Evolutionary conservation across 2,113 vertebrate species (phyloP), one percentile per base, ranked within the genome.

Genomic region (Todiramphus saurophagus): DNA sequence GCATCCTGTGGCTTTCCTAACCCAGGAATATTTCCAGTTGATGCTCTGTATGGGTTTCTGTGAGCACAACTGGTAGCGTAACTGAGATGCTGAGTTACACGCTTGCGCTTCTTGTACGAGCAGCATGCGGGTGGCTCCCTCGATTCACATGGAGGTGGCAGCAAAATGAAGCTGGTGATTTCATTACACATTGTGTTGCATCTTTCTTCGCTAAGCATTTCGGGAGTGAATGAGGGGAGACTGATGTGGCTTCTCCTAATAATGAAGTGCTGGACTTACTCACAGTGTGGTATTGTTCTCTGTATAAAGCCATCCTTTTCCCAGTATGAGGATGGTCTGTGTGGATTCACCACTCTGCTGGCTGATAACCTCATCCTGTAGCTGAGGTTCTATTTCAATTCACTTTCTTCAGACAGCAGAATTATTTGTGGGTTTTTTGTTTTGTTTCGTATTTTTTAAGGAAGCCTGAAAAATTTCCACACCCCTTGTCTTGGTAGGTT

Each of bases 71-170:
- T 43, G 33, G 6, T 31, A 20, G 35, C 7, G 3, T 3, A 8
- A 6, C 8, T 14, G 67, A 19, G 58, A 5, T 35, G 56, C 35
- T 59, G 66, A 23, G 5, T 11, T 19, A 20, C 7, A 5, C 7
- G 2, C 31, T n/a, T 27, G 37, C 1, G 2, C 46, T 86, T 44
- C 69, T n/a, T 2, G 13, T 48, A 4, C 0, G 2, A 79, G 56
- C 15, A 15, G 56, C 19, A 0, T 9, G n/a, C 39, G 7, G 69
- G 35, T 17, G 35, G 60, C 39, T 30, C n/a, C 12, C 2, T 6
- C 30, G 50, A 9, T 23, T 3, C 30, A 15, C 50, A 3, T 2
- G 27, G 9, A 2, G 27, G 2, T 19, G 23, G 51, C 69, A 39
- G n/a, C 16, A 11, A 10, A 31, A 15, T 17, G 63, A 3, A 55